A percentile compares a stretch with the other conserved stretches of the same genome.
These are phyloP conservation scores for Spialia ferax DNA, from an alignment of 2,888 invertebrate species.

Conservation along the genomic window DNA sequence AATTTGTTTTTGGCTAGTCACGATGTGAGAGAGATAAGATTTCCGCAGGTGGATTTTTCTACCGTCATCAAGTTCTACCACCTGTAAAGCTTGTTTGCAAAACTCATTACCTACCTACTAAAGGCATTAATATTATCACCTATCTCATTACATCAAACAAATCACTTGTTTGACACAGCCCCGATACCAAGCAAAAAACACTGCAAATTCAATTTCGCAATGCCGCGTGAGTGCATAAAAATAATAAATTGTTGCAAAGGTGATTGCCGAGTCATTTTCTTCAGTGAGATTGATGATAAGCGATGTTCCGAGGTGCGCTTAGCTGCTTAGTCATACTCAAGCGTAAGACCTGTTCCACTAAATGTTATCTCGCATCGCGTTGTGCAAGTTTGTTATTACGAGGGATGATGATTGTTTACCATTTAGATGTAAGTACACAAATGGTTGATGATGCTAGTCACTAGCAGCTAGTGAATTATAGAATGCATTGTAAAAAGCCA, in stretches of 20 bases:
- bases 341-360: slow-evolving; percentile 27
- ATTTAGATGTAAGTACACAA: neutral
- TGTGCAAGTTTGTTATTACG: slow-evolving; percentile 19
- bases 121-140: neutral
- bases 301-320: slow-evolving; percentile 24
- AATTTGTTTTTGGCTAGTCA: too few species aligned
- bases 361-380: slow-evolving; percentile 22
- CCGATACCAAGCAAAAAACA: neutral
- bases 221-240: neutral
- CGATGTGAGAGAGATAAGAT: neutral
- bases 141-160: neutral
- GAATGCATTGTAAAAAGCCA: neutral
- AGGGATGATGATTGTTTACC: slow-evolving; percentile 22
- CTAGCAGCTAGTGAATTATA: neutral
- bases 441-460: neutral
- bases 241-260: slow-evolving; percentile 24
- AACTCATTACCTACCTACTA: neutral
- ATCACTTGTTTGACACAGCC: neutral
- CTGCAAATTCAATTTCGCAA: slow-evolving; percentile 15
- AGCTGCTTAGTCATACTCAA: slow-evolving; percentile 37
- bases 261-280: slow-evolving; percentile 33
- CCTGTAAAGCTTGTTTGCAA: too few species aligned
- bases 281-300: slow-evolving; percentile 38
- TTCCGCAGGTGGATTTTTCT: too few species aligned
- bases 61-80: too few species aligned